phyloP scores from a whole-genome alignment of 2,797 vertebrate genomes.

The Melopsittacus undulatus region DNA sequence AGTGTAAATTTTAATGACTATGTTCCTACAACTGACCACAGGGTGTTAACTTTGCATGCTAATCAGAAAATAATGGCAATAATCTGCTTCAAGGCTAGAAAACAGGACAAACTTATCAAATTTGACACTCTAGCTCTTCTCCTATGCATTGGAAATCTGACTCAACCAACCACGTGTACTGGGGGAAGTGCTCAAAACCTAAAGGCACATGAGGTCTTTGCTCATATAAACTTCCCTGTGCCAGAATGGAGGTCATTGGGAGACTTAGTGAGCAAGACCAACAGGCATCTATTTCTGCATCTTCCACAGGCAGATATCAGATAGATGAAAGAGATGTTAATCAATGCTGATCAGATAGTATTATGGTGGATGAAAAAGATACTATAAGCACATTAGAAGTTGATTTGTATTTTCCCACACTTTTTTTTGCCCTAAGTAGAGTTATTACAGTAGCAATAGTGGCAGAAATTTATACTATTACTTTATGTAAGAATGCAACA shows the following conservation, averaged over 20 bases:
- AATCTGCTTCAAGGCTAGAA: neutral
- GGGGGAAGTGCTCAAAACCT: neutral
- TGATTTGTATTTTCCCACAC: neutral
- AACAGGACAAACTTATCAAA: neutral
- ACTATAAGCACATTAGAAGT: neutral
- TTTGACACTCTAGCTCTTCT: neutral
- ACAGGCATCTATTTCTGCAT: neutral
- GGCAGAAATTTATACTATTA: neutral
- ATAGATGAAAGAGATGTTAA: conserved; percentile 31
- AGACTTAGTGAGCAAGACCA: neutral
- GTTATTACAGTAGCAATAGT: neutral
- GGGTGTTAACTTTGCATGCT: neutral
- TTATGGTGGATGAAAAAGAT: neutral
- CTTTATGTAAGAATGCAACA: neutral
- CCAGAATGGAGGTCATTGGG: neutral
- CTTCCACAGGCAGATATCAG: neutral
- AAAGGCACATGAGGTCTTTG: neutral
- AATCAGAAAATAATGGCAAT: neutral
- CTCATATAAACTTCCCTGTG: neutral
- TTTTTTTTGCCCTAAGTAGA: neutral
- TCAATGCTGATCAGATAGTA: neutral
- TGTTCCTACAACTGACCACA: neutral
- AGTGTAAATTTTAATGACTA: neutral
- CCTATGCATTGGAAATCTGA: neutral
- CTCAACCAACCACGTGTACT: neutral